Evolutionary conservation across 30 jellyfish, hydroid and myxozoan genomes (phyloP).

Genomic region (Cassiopea andromeda): DNA sequence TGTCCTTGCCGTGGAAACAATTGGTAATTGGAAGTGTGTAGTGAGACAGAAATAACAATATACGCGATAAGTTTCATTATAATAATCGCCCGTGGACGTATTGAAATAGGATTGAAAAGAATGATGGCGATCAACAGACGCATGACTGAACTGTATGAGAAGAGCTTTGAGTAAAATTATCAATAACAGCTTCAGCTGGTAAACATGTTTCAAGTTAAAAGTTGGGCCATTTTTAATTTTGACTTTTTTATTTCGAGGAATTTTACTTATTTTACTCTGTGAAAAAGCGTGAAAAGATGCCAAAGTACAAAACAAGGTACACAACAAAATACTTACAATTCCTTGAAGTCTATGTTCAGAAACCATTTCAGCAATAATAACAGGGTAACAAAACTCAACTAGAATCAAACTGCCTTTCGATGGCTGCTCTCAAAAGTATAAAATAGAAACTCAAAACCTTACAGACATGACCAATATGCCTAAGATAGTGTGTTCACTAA

Average conservation of each 20-base stretch:
- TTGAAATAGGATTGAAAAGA: background rate
- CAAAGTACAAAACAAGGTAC: constrained; percentile 12
- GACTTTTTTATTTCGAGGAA: background rate
- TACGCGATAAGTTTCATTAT: background rate
- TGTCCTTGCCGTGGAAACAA: background rate
- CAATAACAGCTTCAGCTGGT: constrained; percentile 7
- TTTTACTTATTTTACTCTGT: background rate
- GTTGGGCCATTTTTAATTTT: background rate
- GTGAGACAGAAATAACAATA: background rate
- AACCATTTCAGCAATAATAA: background rate
- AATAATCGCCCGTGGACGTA: background rate
- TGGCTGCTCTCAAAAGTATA: background rate
- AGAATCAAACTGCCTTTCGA: constrained; percentile 6
- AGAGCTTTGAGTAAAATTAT: constrained; percentile 1
- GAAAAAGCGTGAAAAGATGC: constrained; percentile 9
- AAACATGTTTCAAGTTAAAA: background rate
- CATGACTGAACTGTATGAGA: background rate
- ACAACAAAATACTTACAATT: constrained; percentile 5
- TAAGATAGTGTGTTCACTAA: constrained; percentile 1
- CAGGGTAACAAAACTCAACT: background rate
- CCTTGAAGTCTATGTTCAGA: constrained; percentile 8
- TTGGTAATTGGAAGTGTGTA: background rate
- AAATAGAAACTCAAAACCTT: background rate
- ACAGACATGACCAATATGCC: background rate
- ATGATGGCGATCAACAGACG: background rate